Conservation (phyloP, 1,140 invertebrate species). For the Atta colombica region DNA sequence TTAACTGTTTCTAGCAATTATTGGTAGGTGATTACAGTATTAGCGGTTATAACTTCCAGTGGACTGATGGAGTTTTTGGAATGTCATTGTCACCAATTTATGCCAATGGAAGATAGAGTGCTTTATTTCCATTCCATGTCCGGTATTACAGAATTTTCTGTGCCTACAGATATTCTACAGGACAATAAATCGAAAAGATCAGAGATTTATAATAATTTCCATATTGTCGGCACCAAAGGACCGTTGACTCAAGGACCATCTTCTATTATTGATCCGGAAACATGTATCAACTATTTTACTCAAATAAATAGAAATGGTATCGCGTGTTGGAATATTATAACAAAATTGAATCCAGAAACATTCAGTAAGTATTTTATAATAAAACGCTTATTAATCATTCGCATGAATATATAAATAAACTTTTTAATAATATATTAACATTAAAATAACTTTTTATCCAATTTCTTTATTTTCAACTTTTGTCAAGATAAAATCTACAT, state of each 20-base stretch:
- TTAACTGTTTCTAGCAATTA: neutral
- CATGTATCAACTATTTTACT: constrained; percentile 89
- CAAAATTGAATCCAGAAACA: constrained; percentile 84
- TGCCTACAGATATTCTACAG: constrained; percentile 90
- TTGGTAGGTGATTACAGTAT: constrained; percentile 89
- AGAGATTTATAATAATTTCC: constrained; percentile 79
- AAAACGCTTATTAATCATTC: neutral
- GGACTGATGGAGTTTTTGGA: constrained; percentile 92
- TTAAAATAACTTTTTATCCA: neutral
- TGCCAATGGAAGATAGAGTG: constrained; percentile 88
- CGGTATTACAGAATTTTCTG: constrained; percentile 91
- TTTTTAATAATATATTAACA: neutral
- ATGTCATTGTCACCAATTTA: constrained; percentile 89
- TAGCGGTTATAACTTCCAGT: constrained; percentile 91
- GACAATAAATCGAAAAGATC: constrained; percentile 89
- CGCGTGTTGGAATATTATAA: constrained; percentile 91
- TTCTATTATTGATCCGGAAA: constrained; percentile 88
- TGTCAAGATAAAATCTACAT: neutral
- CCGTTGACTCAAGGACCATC: constrained; percentile 86
- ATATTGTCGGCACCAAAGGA: constrained; percentile 89
- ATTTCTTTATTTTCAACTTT: neutral
- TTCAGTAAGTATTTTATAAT: constrained; percentile 79
- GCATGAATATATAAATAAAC: neutral
- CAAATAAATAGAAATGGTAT: constrained; percentile 90
- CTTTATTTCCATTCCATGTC: constrained; percentile 92